Evolutionary conservation across 2,113 vertebrate genomes (phyloP), one percentile per base, ranked within the genome.

Genomic region (Antennarius striatus): DNA sequence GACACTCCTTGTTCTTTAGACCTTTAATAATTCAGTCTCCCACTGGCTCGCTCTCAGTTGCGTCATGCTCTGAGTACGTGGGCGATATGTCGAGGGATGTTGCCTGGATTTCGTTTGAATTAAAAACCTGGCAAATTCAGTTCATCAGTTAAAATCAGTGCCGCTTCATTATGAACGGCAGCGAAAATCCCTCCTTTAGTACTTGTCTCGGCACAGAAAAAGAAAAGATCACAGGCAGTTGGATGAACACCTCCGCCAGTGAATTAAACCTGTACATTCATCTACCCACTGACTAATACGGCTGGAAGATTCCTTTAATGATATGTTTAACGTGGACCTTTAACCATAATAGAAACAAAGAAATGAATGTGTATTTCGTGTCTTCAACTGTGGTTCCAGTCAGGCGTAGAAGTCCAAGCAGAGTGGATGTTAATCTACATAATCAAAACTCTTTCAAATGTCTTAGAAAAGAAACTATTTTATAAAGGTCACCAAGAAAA

Each of bases 161-260:
- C 13, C 13, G 56, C 40, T 47, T 53, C 13, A 5, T 14, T 39
- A 22, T 9, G 45, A 50, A 28, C 3, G 22, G 15, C 8, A 17
- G 47, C 2, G 4, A 15, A 15, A 49, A 63, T 29, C 9, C 43
- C 56, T 51, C 60, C 32, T 48, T 47, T 4, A 40, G 40, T 39
- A 12, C 47, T 63, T 12, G 50, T 52, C 29, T 60, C 5, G 49
- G 45, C 65, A 56, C 52, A 45, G 53, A 72, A 13, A 22, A 36
- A 67, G 58, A 63, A 12, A 45, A 48, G 68, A 59, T 59, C 43
- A 36, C 13, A 13, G 73, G 68, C 51, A 22, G n/a, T n/a, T n/a
- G n/a, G n/a, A n/a, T n/a, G 30, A 45, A 43, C 49, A 54, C 53
- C 49, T 68, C 63, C 17, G 11, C 58, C 40, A 5, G 29, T 29